Evolutionary conservation across 2,888 invertebrate genomes (phyloP).

Genomic region (Phania funesta): DNA sequence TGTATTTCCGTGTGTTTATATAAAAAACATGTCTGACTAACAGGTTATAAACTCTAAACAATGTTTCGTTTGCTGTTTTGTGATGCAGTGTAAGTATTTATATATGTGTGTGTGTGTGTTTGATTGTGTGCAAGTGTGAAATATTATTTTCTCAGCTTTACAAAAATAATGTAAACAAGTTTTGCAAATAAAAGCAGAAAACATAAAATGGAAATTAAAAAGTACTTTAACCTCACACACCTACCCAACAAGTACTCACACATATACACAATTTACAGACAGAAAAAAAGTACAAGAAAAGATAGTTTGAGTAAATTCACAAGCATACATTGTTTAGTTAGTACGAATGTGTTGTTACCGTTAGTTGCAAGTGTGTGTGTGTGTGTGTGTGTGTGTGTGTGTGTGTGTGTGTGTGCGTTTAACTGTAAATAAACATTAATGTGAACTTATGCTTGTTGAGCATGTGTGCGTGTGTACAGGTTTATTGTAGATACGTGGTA

Average conservation of each 20-base stretch:
- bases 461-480: neutral
- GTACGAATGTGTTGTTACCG: neutral
- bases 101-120: neutral
- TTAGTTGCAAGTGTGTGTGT: neutral
- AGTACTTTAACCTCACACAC: slow-evolving; percentile 62
- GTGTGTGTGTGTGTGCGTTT: neutral
- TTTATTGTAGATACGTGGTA: slow-evolving; percentile 4
- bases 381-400: too few species aligned
- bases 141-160: neutral
- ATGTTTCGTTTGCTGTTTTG: neutral
- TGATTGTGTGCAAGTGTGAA: neutral
- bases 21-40: slow-evolving; percentile 4
- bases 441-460: neutral
- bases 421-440: slow-evolving; percentile 31
- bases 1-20: slow-evolving; percentile 27
- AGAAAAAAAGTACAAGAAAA: neutral
- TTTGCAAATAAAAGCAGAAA: slow-evolving; percentile 12
- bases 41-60: slow-evolving; percentile 39
- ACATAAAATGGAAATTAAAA: slow-evolving; percentile 26
- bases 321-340: neutral
- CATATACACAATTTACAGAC: neutral
- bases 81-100: neutral
- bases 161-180: slow-evolving; percentile 33
- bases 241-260: slow-evolving; percentile 19
- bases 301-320: neutral